phyloP scores from a whole-genome alignment of 2,888 invertebrate species.

The Lasius fuliginosus region DNA sequence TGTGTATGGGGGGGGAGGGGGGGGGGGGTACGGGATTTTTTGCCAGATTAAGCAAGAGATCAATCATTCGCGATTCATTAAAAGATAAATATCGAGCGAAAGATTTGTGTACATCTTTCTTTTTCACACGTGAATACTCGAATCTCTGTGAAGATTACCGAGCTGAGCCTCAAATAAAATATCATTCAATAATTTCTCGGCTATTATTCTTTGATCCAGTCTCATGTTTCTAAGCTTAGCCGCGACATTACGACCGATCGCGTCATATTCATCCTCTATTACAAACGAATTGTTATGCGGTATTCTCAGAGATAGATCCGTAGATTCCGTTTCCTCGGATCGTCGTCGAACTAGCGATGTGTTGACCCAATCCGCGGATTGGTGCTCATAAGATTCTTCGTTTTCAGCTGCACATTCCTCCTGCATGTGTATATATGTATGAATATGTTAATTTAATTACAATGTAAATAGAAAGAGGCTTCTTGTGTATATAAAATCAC shows the following conservation, averaged over 20 bases:
- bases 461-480: not conserved
- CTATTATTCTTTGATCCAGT: conserved; percentile 85
- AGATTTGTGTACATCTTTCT: conserved; percentile 7
- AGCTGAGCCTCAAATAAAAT: conserved; percentile 86
- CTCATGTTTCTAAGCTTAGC: conserved; percentile 86
- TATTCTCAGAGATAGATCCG: conserved; percentile 77
- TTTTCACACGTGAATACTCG: conserved; percentile 83
- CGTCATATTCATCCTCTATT: conserved; percentile 84
- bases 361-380: conserved; percentile 78
- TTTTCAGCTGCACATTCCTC: conserved; percentile 78
- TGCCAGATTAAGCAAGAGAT: conserved; percentile 21
- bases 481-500: not conserved
- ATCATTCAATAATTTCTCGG: conserved; percentile 86
- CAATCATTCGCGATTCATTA: conserved; percentile 22
- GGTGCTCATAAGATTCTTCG: conserved; percentile 79
- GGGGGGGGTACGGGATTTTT: not conserved
- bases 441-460: conserved; percentile 31
- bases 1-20: no score
- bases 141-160: conserved; percentile 85
- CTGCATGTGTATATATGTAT: conserved; percentile 71
- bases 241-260: conserved; percentile 85
- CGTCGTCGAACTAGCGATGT: conserved; percentile 75
- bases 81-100: conserved; percentile 50
- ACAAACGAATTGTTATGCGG: conserved; percentile 80
- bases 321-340: conserved; percentile 79